phyloP scores from a whole-genome alignment of 1,140 invertebrate genomes.

The Sweltsa coloradensis region DNA sequence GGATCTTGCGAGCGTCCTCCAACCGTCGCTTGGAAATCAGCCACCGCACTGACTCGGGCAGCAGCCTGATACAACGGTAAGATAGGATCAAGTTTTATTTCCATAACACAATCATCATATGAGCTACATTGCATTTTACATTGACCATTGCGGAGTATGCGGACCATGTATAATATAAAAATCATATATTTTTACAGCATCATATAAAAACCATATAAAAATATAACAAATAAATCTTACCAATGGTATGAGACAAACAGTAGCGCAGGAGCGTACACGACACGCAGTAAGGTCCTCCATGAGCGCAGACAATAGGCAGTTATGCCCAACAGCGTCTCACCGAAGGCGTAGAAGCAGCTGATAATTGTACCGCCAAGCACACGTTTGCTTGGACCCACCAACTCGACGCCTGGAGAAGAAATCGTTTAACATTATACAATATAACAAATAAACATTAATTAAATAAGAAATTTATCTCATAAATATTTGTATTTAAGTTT shows the following conservation, averaged over 20 bases:
- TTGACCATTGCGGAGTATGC: no score
- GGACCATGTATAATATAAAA: no score
- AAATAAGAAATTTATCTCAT: no score
- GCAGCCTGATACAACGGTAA: conserved; percentile 18
- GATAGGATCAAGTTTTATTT: no score
- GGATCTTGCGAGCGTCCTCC: conserved; percentile 34
- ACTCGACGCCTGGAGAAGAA: conserved; percentile 55
- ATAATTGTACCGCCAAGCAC: conserved; percentile 60
- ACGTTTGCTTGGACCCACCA: conserved; percentile 57
- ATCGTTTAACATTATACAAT: conserved; percentile 11
- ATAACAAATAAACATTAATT: conserved; percentile 2
- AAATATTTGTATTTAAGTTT: no score
- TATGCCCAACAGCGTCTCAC: conserved; percentile 50
- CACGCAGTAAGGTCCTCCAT: conserved; percentile 54
- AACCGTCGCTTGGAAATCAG: conserved; percentile 18
- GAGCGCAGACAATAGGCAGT: conserved; percentile 51
- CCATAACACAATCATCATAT: no score
- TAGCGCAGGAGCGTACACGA: conserved; percentile 51
- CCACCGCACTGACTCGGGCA: conserved; percentile 26
- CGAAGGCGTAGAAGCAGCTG: conserved; percentile 55
- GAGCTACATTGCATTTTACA: no score
- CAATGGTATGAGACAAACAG: conserved; percentile 45
- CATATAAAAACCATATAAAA: conserved; percentile 31
- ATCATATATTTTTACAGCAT: no score
- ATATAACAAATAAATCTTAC: conserved; percentile 44